Evolutionary conservation across 2,888 invertebrate genomes (phyloP).

Genomic region (Pemphredon lugubris): DNA sequence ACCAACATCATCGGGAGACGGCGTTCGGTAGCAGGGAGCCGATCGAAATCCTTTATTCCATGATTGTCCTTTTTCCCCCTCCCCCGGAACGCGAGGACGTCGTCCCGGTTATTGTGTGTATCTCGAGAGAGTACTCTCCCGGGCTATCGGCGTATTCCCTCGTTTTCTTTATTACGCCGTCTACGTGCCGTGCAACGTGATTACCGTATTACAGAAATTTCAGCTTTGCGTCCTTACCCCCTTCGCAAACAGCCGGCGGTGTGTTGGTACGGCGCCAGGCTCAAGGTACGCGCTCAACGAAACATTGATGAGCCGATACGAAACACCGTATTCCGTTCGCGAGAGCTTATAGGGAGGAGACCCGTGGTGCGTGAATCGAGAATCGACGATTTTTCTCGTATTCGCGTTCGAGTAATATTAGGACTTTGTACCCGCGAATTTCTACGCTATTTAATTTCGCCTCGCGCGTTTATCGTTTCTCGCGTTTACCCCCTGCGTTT

Average conservation of each 20-base stretch:
- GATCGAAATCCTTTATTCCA: neutral
- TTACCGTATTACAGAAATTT: constrained; percentile 66
- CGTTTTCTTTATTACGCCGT: constrained; percentile 70
- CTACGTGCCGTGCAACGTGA: constrained; percentile 72
- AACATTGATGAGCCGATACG: constrained; percentile 29
- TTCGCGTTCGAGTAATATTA: no score
- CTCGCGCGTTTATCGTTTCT: no score
- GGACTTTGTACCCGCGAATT: no score
- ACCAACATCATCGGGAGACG: neutral
- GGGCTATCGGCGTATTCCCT: constrained; percentile 19
- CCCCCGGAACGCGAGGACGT: neutral
- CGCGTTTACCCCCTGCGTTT: no score
- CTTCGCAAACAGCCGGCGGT: constrained; percentile 34
- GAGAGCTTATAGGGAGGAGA: no score
- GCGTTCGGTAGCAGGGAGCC: neutral
- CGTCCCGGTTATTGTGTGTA: constrained; percentile 37
- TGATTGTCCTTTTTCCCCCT: constrained; percentile 6
- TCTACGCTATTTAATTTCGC: no score
- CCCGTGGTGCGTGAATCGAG: no score
- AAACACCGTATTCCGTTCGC: neutral
- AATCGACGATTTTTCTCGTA: no score
- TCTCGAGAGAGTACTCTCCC: constrained; percentile 1
- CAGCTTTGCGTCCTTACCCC: constrained; percentile 2
- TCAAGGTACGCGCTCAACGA: constrained; percentile 21
- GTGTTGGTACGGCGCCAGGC: constrained; percentile 18